Base-by-base conservation (phyloP, 2,113 vertebrate species). In the Pseudorasbora parva region DNA sequence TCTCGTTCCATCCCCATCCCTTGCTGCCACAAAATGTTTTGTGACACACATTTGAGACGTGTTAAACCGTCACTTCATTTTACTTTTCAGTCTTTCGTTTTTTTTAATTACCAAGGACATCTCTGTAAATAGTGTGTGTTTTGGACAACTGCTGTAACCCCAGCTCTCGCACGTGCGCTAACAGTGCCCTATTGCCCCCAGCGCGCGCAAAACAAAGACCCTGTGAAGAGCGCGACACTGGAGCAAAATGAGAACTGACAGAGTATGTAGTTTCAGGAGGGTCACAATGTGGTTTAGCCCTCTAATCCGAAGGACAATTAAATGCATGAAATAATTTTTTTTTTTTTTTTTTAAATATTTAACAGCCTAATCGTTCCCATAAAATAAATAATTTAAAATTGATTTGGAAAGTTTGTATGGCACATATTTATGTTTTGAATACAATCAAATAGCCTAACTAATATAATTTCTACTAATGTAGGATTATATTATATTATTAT, bases 141-240 rank as follows among this genome's bases (percentile, higher is more conserved):
- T 81, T 62, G 84, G 64, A 66, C 90, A 91, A 90, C 89, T 77
- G 84, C 81, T 83, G 87, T 93, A 91, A 93, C 91, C 92, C 87
- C 86, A 91, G 86, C 66, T 85, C 87, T 82, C 83, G 60, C 90
- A 88, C 88, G 86, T 85, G 86, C 90, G 90, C 84, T 86, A 81
- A 87, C 72, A 81, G 81, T 80, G 87, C 86, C 84, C 64, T 85
- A 82, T 89, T 87, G 84, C 90, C 84, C 81, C 76, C 80, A 62
- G 86, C 56, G 84, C 84, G 56, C 89, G 91, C 90, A 89, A 88
- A 85, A 85, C 82, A 82, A 86, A 68, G 89, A 86, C 89, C 84
- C 89, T 90, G 86, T 90, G 91, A 92, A 89, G 89, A 71, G 88
- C 87, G 87, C 88, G 85, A 84, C 88, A 89, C 83, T 89, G 86